phyloP scores from a whole-genome alignment of 2,797 vertebrate genomes.

The Urosaurus nigricauda region DNA sequence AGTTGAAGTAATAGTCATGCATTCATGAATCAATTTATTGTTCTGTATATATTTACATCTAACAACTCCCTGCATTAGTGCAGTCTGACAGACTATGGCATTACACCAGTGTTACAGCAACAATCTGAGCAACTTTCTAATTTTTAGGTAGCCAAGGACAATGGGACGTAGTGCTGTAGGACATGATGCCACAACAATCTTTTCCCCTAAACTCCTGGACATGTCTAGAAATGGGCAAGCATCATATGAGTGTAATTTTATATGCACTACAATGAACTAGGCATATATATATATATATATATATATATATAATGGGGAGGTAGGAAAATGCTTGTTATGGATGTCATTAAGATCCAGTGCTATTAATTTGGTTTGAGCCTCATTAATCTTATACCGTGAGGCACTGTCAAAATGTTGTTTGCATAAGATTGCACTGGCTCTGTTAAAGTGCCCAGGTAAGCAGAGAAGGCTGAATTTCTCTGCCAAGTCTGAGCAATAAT shows the following conservation, averaged over 20 bases:
- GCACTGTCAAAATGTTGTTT: neutral
- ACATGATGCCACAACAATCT: neutral
- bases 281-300: neutral
- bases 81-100: neutral
- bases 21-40: constrained; percentile 14
- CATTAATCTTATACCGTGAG: neutral
- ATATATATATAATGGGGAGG: neutral
- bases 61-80: neutral
- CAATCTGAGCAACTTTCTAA: constrained; percentile 7
- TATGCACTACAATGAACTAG: neutral
- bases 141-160: constrained; percentile 11
- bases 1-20: neutral
- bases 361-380: neutral
- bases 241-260: neutral
- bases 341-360: neutral
- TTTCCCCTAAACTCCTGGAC: neutral
- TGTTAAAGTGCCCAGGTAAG: neutral
- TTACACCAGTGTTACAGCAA: neutral
- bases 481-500: neutral
- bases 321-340: neutral
- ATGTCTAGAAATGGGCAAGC: neutral
- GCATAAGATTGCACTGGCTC: neutral
- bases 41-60: neutral
- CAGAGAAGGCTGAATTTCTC: neutral
- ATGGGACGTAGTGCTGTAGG: neutral